Evolutionary conservation across 2,113 vertebrate species (phyloP), one percentile per base, ranked within the genome.

Genomic region (Barnardius zonarius): DNA sequence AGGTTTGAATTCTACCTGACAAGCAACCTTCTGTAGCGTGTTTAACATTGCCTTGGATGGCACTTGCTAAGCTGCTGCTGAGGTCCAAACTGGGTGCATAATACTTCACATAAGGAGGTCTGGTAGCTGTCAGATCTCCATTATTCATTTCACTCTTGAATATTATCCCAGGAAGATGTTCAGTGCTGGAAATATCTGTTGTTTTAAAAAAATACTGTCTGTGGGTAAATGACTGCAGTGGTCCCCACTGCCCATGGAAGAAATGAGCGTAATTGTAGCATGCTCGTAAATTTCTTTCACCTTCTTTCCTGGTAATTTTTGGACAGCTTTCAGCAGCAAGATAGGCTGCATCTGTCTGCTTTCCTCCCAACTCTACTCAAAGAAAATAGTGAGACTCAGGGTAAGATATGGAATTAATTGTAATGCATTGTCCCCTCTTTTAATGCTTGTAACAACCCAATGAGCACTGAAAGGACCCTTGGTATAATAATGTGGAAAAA

Each of bases 401-500:
- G 39, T 82, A 74, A 82, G 77, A 90, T 31, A 46, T 2, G 6
- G 30, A 81, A 77, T 86, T 74, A 67, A 55, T 72, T 68, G 59
- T 64, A 73, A 66, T 43, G 54, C 59, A 55, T 85, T 3, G 0
- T 69, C 48, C 48, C 73, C 69, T 85, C 49, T 92, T 86, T 83
- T 92, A 95, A 95, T 95, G 92, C 48, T 43, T 59, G 68, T 79
- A 85, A 92, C 67, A 96, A 88, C 49, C 67, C 80, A 68, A 37
- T 51, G 92, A 91, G 46, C 78, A 85, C 84, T 77, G 85, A 83
- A 85, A 87, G 46, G 49, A 90, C 57, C 43, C 72, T 81, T 76
- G 55, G 59, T 80, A 83, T 94, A 97, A 94, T 94, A 97, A 94
- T n/a, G 61, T 85, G 69, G 78, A 80, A 90, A 93, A 61, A 83